These are phyloP conservation scores for Elysia crispata DNA, from an alignment of 2,888 invertebrate species.

Conservation along the genomic window DNA sequence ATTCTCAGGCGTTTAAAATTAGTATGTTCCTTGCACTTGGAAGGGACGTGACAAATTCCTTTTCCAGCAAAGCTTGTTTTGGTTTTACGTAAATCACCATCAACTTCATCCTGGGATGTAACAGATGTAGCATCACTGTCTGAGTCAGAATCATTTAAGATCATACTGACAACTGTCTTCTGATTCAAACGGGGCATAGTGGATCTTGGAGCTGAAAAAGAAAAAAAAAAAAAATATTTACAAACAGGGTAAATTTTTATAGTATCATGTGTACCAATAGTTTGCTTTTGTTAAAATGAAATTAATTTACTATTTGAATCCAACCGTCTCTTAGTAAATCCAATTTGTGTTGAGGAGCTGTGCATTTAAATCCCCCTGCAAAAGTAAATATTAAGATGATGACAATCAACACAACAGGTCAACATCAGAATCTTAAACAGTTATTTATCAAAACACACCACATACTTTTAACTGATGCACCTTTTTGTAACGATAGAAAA, in stretches of 20 bases:
- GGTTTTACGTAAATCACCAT: background rate
- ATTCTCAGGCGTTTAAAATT: background rate
- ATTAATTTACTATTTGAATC: too few relatives aligned
- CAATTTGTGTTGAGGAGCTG: too few relatives aligned
- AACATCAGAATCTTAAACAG: too few relatives aligned
- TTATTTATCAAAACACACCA: too few relatives aligned
- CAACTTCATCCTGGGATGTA: conserved; percentile 19
- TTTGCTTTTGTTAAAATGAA: background rate
- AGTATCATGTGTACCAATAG: background rate
- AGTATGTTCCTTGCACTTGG: background rate
- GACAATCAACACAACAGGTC: too few relatives aligned
- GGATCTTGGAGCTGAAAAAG: conserved; percentile 20
- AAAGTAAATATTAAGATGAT: too few relatives aligned
- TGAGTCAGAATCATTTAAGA: conserved; percentile 34
- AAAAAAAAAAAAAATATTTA: background rate
- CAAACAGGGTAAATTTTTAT: background rate
- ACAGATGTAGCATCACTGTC: background rate
- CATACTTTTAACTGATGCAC: too few relatives aligned
- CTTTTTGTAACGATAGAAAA: too few relatives aligned
- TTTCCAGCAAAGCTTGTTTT: background rate
- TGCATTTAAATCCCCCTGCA: too few relatives aligned
- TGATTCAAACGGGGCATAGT: conserved; percentile 40
- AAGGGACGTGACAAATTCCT: background rate
- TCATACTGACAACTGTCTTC: conserved; percentile 41
- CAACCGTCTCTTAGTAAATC: too few relatives aligned